A percentile compares a stretch with the other conserved stretches of the same genome.
Evolutionary conservation across 2,113 vertebrate species (phyloP).

Genomic region (Amazona vittata): DNA sequence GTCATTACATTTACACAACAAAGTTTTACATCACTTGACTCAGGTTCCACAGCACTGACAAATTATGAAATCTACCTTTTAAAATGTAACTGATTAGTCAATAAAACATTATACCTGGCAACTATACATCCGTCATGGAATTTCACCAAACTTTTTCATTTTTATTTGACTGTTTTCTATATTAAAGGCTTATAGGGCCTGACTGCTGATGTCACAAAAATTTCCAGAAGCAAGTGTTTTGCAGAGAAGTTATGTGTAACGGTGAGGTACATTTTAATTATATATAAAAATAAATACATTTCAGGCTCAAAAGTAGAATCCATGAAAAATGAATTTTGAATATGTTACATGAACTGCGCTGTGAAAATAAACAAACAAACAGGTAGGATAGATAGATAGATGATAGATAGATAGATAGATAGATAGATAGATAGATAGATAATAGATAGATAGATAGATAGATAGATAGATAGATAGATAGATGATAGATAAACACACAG

Average conservation of each 20-base stretch:
- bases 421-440: too few relatives aligned
- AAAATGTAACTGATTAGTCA: neutral
- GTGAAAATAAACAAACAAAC: neutral
- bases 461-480: too few relatives aligned
- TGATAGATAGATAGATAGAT: too few relatives aligned
- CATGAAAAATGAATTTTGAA: neutral
- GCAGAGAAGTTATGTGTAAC: neutral
- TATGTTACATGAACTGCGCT: neutral
- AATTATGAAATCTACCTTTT: neutral
- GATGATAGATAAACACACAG: neutral
- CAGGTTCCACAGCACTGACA: neutral
- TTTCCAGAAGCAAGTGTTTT: neutral
- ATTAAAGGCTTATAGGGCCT: neutral
- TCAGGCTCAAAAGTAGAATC: neutral
- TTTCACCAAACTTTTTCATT: neutral
- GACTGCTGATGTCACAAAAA: neutral
- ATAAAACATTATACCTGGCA: neutral
- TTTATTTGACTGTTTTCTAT: neutral
- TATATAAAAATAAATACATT: neutral
- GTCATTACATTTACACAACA: neutral
- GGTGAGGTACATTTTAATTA: neutral
- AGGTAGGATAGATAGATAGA: too few relatives aligned
- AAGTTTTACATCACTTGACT: neutral
- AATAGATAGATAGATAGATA: too few relatives aligned
- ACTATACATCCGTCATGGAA: neutral